Conservation (phyloP, 2,888 invertebrate genomes). For the Tinea pellionella region DNA sequence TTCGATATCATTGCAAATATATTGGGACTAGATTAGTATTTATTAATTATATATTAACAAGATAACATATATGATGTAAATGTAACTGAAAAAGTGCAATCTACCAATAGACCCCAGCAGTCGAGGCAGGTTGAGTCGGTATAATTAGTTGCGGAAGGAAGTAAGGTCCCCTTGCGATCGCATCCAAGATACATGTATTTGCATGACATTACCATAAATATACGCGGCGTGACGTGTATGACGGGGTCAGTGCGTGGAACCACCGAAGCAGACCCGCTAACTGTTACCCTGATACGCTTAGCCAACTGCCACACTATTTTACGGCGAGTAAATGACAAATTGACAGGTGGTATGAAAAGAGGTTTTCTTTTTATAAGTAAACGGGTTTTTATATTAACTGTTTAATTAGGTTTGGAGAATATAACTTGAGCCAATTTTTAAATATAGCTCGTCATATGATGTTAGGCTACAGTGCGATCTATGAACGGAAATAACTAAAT, state of each 20-base stretch:
- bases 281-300: not conserved
- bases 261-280: not conserved
- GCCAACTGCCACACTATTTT: not conserved
- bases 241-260: slow-evolving; percentile 10
- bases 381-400: too few relatives aligned
- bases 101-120: not conserved
- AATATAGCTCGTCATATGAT: too few relatives aligned
- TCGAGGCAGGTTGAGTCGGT: slow-evolving; percentile 17
- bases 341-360: not conserved
- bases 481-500: too few relatives aligned
- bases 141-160: slow-evolving; percentile 43
- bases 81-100: slow-evolving; percentile 14
- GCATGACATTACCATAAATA: slow-evolving; percentile 35
- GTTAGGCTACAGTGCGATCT: too few relatives aligned
- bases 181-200: slow-evolving; percentile 38
- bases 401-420: too few relatives aligned
- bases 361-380: not conserved
- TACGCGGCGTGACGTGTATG: slow-evolving; percentile 1
- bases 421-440: too few relatives aligned
- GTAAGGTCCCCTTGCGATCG: slow-evolving; percentile 33
- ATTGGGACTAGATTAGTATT: too few relatives aligned
- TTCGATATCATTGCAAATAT: too few relatives aligned
- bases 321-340: not conserved
- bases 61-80: too few relatives aligned
- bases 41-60: too few relatives aligned